Evolutionary conservation across 2,888 invertebrate species (phyloP), one percentile per base, ranked within the genome.

Genomic region (Sthenelais limicola): DNA sequence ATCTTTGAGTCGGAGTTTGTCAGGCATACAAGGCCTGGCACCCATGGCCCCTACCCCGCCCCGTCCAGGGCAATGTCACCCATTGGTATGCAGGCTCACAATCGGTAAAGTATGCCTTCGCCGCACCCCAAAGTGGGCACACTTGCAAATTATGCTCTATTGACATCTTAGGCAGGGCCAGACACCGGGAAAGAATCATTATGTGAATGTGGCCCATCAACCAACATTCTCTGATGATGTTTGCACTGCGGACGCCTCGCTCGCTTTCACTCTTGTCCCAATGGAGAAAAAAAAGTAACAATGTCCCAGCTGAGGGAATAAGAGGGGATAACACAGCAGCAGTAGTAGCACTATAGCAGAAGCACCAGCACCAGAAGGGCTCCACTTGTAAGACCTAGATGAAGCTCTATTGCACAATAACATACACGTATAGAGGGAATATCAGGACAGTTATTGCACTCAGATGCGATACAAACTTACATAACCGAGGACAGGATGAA

Each of bases 131-230:
- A 62, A 62, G 62, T 62, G 62, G 62, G 62, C 62, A 62, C 62
- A 62, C 62, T 62, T 62, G 62, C 62, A 62, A 62, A 62, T 62
- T 62, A 62, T 62, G 62, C 62, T 62, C 35, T 62, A 62, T 62
- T 62, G 62, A 62, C 62, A 62, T 62, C 62, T 62, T 62, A 62
- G 62, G 62, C 24, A 26, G 56, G 62, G 62, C 24, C 62, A 3
- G 21, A 43, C 38, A 35, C 7, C 62, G 24, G 62, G 24, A 26
- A 9, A 24, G 62, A 62, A 62, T 62, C 62, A 62, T 62, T 35
- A 62, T 28, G 62, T 62, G 62, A 62, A 62, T 62, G 62, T 43
- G 43, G 62, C 62, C 62, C 62, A 62, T 62, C 62, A 62, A 43
- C 62, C 15, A 43, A 35, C 38, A 24, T 35, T 43, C 62, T 56